Conservation (phyloP, 2,888 invertebrate species). For the Acronicta aceris region DNA sequence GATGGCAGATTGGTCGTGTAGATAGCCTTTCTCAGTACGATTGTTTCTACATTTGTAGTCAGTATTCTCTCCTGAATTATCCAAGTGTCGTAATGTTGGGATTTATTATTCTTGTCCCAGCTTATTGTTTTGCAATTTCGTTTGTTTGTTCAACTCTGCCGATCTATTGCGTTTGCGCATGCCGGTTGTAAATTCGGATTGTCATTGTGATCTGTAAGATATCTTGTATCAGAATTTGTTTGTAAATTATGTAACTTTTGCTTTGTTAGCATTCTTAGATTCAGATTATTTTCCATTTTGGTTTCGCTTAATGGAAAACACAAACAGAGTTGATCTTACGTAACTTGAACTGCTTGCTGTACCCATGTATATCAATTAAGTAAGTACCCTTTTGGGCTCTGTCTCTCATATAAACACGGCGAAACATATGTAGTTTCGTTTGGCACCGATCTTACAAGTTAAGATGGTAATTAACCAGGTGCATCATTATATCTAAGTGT, state of each 20-base stretch:
- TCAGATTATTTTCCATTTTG: slow-evolving; percentile 1
- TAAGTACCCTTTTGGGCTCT: no score
- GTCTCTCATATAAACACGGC: no score
- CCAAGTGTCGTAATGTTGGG: slow-evolving; percentile 38
- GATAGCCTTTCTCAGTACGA: slow-evolving; percentile 43
- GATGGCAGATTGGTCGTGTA: slow-evolving; percentile 21
- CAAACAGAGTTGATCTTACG: no score
- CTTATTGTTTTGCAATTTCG: slow-evolving; percentile 48
- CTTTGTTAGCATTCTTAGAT: slow-evolving; percentile 1
- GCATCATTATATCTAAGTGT: no score
- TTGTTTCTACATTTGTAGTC: slow-evolving; percentile 34
- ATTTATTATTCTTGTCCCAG: slow-evolving; percentile 37
- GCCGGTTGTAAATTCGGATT: slow-evolving; percentile 34
- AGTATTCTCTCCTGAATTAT: slow-evolving; percentile 42
- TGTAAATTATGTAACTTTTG: slow-evolving; percentile 5
- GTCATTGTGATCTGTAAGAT: slow-evolving; percentile 32
- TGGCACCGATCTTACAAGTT: no score
- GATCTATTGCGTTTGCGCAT: slow-evolving; percentile 33
- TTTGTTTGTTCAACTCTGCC: slow-evolving; percentile 31
- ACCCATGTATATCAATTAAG: no score
- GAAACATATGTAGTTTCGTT: no score
- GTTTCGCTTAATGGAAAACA: no score
- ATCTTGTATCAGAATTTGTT: slow-evolving; percentile 19
- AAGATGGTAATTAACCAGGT: no score
- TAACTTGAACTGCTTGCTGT: no score